Conservation (phyloP, 1,140 invertebrate species). For the Acromyrmex heyeri region DNA sequence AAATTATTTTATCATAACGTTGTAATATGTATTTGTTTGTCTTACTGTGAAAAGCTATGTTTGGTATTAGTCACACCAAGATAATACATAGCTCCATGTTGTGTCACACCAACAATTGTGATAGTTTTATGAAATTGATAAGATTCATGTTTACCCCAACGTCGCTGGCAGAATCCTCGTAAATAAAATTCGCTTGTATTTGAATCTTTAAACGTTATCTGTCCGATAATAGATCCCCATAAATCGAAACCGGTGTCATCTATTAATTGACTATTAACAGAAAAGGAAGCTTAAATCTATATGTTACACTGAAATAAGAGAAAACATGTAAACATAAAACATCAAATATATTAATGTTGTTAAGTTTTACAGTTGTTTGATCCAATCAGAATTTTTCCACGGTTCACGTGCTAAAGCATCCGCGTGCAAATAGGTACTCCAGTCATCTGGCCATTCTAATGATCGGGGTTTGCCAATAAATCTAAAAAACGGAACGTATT, state of each 20-base stretch:
- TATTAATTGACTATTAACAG: slow-evolving; percentile 73
- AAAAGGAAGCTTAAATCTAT: background rate
- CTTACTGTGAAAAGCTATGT: slow-evolving; percentile 85
- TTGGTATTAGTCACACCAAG: slow-evolving; percentile 82
- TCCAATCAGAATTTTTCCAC: slow-evolving; percentile 86
- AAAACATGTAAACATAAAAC: background rate
- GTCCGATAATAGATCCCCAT: slow-evolving; percentile 86
- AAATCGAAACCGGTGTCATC: slow-evolving; percentile 85
- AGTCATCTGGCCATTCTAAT: slow-evolving; percentile 85
- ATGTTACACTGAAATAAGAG: background rate
- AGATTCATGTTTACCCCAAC: slow-evolving; percentile 81
- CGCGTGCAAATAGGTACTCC: slow-evolving; percentile 85
- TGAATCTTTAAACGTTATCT: slow-evolving; percentile 80
- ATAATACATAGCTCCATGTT: slow-evolving; percentile 84
- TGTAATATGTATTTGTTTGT: slow-evolving; percentile 8
- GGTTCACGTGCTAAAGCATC: slow-evolving; percentile 87
- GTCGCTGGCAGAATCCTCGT: slow-evolving; percentile 86
- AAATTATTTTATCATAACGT: background rate
- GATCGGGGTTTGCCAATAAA: slow-evolving; percentile 87
- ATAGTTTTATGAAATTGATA: slow-evolving; percentile 78
- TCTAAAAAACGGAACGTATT: slow-evolving; percentile 77
- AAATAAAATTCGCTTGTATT: slow-evolving; percentile 82
- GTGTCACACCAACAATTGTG: slow-evolving; percentile 79
- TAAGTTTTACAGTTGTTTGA: slow-evolving; percentile 78
- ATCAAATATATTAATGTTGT: background rate